A percentile compares a stretch with the other conserved stretches of the same genome.
Evolutionary conservation across 2,797 vertebrate genomes (phyloP).

Genomic region (Buphagus erythrorhynchus): DNA sequence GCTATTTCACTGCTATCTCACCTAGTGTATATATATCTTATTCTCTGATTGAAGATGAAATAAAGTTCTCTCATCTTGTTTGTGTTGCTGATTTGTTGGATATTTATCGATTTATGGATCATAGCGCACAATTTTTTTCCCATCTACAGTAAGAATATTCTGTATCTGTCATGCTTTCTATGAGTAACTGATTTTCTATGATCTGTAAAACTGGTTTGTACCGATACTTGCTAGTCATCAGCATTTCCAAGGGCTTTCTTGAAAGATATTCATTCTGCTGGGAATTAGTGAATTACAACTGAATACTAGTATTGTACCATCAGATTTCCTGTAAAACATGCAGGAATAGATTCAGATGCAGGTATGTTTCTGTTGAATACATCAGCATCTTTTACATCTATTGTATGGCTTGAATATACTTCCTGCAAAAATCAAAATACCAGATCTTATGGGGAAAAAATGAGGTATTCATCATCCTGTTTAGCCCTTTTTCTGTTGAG

Average conservation of each 20-base stretch:
- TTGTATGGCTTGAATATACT: neutral
- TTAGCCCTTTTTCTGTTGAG: neutral
- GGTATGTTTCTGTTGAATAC: constrained; percentile 29
- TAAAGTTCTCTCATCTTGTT: constrained; percentile 74
- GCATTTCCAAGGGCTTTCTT: constrained; percentile 57
- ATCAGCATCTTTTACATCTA: constrained; percentile 35
- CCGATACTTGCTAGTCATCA: constrained; percentile 27
- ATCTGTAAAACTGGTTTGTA: constrained; percentile 66
- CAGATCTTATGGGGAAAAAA: neutral
- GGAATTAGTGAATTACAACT: constrained; percentile 48
- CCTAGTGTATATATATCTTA: neutral
- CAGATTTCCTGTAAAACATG: constrained; percentile 16
- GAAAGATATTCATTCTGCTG: constrained; percentile 60
- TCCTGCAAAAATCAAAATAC: neutral
- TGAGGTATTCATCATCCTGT: neutral
- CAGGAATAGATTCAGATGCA: constrained; percentile 44
- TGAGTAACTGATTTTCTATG: constrained; percentile 74
- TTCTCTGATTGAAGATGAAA: constrained; percentile 68
- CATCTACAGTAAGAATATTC: constrained; percentile 70
- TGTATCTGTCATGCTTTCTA: constrained; percentile 57
- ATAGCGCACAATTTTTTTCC: constrained; percentile 62
- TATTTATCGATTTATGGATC: constrained; percentile 73
- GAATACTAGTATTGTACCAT: neutral
- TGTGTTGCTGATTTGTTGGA: constrained; percentile 73
- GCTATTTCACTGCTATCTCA: constrained; percentile 30